Conservation (phyloP, 2,888 invertebrate genomes). For the Dolomedes plantarius region DNA sequence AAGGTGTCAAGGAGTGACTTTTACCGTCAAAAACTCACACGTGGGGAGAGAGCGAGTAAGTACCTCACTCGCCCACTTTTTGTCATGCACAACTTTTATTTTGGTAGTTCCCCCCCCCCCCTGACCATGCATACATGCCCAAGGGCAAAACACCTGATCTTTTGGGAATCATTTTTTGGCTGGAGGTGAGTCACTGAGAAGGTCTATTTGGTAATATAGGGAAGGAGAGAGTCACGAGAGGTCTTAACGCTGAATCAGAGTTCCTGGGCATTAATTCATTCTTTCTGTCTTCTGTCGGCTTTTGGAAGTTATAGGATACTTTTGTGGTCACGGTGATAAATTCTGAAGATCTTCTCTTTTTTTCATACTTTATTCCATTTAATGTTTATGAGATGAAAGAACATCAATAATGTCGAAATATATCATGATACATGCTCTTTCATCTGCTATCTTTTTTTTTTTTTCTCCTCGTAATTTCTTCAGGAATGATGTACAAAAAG, state of each 20-base stretch:
- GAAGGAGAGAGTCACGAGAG: neutral
- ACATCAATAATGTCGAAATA: no score
- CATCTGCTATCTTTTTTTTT: no score
- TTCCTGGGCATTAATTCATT: no score
- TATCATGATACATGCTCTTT: no score
- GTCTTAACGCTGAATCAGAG: neutral
- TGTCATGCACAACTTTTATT: neutral
- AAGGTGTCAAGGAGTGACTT: neutral
- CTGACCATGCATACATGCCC: neutral
- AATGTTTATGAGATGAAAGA: no score
- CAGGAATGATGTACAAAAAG: no score
- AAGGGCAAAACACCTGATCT: conserved; percentile 10
- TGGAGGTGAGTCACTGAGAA: neutral
- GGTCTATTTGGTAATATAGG: neutral
- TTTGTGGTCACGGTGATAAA: no score
- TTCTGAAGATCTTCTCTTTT: no score
- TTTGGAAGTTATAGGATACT: no score
- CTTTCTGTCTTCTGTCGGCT: no score
- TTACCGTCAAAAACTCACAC: neutral
- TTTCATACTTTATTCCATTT: no score
- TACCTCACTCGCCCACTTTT: neutral
- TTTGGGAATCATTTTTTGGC: neutral
- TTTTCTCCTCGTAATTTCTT: no score
- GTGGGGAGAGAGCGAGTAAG: neutral
- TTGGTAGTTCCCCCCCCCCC: neutral